Conservation (phyloP, 2,797 vertebrate genomes). For the Microchirus variegatus region DNA sequence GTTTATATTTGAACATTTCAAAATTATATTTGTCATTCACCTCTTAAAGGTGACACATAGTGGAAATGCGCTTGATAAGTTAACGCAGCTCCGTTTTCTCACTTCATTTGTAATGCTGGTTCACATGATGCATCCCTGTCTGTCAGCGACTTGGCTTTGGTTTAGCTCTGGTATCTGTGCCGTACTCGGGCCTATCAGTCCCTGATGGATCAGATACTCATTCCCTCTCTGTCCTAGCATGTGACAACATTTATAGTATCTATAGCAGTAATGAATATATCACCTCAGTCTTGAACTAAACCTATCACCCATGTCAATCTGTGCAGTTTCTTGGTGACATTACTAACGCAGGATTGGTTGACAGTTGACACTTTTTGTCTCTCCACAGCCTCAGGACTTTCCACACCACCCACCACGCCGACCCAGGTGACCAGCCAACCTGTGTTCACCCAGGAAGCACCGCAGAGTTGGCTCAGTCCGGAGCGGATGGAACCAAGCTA, state of each 20-base stretch:
- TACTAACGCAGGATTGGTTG: conserved; percentile 5
- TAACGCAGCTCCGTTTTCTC: not conserved
- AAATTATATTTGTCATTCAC: no score
- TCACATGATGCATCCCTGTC: conserved; percentile 9
- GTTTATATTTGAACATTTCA: no score
- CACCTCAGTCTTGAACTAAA: conserved; percentile 6
- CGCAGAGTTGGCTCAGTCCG: conserved; percentile 80
- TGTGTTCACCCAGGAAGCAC: conserved; percentile 88
- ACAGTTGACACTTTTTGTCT: conserved; percentile 30
- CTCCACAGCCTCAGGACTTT: conserved; percentile 87
- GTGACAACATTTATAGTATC: conserved; percentile 36
- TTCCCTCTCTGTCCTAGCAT: conserved; percentile 44
- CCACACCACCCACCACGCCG: conserved; percentile 92
- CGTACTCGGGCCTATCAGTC: conserved; percentile 14
- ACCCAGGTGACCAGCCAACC: conserved; percentile 89
- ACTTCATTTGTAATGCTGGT: conserved; percentile 7
- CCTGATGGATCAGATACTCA: conserved; percentile 44
- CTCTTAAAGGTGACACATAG: no score
- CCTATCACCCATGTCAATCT: conserved; percentile 17
- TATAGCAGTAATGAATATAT: conserved; percentile 14
- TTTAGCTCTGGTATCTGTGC: conserved; percentile 31
- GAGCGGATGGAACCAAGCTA: conserved; percentile 83
- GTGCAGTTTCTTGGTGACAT: conserved; percentile 1
- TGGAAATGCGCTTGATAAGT: not conserved
- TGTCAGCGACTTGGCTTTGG: conserved; percentile 13